A percentile compares a stretch with the other conserved stretches of the same genome.
phyloP scores from a whole-genome alignment of 2,888 invertebrate genomes.

The Heliconius sara region DNA sequence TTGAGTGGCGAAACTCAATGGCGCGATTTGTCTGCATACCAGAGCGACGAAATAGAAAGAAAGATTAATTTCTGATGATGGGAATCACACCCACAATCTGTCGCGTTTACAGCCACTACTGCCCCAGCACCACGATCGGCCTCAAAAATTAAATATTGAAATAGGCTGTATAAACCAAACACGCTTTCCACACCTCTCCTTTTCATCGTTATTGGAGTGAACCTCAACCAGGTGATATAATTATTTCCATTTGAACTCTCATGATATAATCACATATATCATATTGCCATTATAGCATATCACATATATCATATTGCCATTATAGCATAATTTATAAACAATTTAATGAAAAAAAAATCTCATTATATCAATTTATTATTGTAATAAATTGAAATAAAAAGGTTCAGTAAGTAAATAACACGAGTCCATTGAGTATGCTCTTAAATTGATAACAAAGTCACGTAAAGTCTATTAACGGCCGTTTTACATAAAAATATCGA shows the following conservation, averaged over 20 bases:
- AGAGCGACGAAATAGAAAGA: too few relatives aligned
- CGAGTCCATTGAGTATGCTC: conserved; percentile 6
- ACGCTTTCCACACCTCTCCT: conserved; percentile 53
- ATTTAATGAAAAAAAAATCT: neutral
- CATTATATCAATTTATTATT: neutral
- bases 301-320: too few relatives aligned
- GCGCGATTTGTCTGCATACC: too few relatives aligned
- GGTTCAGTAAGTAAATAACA: conserved; percentile 1
- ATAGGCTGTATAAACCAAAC: conserved; percentile 54
- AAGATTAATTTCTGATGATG: too few relatives aligned
- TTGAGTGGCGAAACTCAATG: too few relatives aligned
- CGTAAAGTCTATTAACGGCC: conserved; percentile 9
- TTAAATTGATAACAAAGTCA: conserved; percentile 22
- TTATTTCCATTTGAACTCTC: too few relatives aligned
- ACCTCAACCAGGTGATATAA: conserved; percentile 47
- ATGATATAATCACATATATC: too few relatives aligned
- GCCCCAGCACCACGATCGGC: too few relatives aligned
- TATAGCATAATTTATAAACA: neutral
- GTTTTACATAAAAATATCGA: conserved; percentile 16
- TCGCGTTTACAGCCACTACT: too few relatives aligned
- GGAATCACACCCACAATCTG: too few relatives aligned
- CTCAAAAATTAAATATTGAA: too few relatives aligned
- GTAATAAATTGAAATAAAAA: conserved; percentile 11
- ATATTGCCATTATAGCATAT: neutral
- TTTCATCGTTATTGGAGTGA: conserved; percentile 57